Percentiles rank a stretch among this genome's conserved stretches.
phyloP scores from a whole-genome alignment of 2,113 vertebrate genomes.

The Plectropomus leopardus region DNA sequence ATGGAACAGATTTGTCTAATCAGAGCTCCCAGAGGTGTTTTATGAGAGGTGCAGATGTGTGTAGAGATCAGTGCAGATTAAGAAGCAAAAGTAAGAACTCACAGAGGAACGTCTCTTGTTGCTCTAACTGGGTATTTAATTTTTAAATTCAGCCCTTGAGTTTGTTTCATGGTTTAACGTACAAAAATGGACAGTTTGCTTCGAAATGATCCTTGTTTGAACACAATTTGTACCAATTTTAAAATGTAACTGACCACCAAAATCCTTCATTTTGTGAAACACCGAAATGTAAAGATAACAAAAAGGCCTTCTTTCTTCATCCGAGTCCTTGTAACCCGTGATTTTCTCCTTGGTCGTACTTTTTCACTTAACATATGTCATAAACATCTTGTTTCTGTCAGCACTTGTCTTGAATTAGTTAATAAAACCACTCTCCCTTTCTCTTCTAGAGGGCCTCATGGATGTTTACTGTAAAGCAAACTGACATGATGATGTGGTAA shows the following conservation, averaged over 20 bases:
- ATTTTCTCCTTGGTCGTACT: not conserved
- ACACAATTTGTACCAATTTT: not conserved
- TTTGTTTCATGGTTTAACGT: not conserved
- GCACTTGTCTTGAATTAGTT: no score
- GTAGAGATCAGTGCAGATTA: constrained; percentile 45
- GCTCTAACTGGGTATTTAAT: not conserved
- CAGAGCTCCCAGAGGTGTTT: constrained; percentile 42
- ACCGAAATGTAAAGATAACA: not conserved
- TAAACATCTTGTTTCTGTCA: no score
- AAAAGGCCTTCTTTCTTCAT: not conserved
- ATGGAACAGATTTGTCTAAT: constrained; percentile 37
- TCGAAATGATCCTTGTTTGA: not conserved
- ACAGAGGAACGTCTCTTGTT: not conserved
- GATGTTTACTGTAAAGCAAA: constrained; percentile 26
- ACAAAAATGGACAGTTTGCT: not conserved
- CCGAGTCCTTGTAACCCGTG: not conserved
- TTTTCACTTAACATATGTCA: not conserved
- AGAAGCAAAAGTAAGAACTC: not conserved
- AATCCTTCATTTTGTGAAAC: not conserved
- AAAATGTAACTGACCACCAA: not conserved
- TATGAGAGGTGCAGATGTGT: constrained; percentile 42
- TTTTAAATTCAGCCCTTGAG: not conserved
- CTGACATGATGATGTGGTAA: not conserved
- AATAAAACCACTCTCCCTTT: no score
- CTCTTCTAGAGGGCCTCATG: not conserved